phyloP scores from a whole-genome alignment of 2,113 vertebrate genomes.

The Axis porcinus region DNA sequence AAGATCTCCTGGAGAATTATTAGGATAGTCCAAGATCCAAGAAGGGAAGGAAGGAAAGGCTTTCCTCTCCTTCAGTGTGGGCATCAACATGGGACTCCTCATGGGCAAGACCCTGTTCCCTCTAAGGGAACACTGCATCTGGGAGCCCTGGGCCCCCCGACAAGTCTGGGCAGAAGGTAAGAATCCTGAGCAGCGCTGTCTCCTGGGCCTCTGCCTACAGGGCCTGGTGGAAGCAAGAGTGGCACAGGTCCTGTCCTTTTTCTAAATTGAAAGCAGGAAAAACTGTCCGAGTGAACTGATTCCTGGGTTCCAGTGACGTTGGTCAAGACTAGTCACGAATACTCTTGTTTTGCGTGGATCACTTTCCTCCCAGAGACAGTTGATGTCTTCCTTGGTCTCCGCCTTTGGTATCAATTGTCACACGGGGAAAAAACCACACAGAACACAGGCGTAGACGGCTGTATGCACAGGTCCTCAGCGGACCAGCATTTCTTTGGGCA shows the following conservation, averaged over 20 bases:
- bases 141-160: neutral
- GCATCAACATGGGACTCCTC: neutral
- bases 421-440: neutral
- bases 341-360: neutral
- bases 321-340: neutral
- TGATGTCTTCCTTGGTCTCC: neutral
- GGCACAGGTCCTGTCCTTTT: neutral
- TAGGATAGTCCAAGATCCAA: neutral
- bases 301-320: neutral
- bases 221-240: neutral
- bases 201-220: neutral
- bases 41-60: neutral
- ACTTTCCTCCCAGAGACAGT: neutral
- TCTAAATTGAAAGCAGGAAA: neutral
- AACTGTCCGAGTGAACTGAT: too few relatives aligned
- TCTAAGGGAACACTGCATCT: neutral
- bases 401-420: neutral
- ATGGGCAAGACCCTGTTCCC: neutral
- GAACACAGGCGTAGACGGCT: neutral
- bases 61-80: neutral
- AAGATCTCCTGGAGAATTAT: neutral
- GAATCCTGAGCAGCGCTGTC: rapidly evolving
- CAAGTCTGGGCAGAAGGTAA: neutral
- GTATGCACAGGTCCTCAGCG: neutral
- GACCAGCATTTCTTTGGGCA: neutral